Base-by-base conservation (phyloP, 1,140 invertebrate genomes). In the Sarcophaga peregrina region DNA sequence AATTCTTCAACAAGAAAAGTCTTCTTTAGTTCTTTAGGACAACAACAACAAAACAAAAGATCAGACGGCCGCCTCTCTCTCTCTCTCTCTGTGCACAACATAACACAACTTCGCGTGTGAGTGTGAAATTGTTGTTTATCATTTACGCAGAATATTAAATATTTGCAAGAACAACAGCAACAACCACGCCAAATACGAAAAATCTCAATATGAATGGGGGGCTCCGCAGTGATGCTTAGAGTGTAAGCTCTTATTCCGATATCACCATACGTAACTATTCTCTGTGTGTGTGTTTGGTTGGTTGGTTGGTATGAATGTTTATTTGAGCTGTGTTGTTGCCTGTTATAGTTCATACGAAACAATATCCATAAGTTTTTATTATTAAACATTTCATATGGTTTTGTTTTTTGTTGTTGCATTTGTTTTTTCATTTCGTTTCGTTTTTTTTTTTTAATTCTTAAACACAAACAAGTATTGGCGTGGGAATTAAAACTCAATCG, bases 61-160 rank as follows among this genome's bases (percentile, higher is more conserved):
- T 68, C 17, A 68, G 62, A 68, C 62, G 17, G 17, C 62, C 62
- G 62, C 62, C 62, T 20, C 17, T 17, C 74, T 8, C 45, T 47
- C 6, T 48, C n/a, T n/a, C n/a, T 45, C 47, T 76, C 75, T 78
- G 75, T 20, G 1, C 50, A 10, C 50, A 10, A 68, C 62, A 76
- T 46, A 78, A 15, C 50, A 78, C 75, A 78, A 78, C 75, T 78
- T 78, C 75, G 75, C 75, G 75, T 78, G 75, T 78, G 50, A 78
- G 75, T 78, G 75, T 78, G 75, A 50, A 78, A 78, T 78, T 78
- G 47, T 78, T 78, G 50, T 78, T 78, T 78, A 78, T 78, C 75
- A 78, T 78, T 78, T 78, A 78, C 75, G 75, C 75, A 78, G 75
- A 78, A 78, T 78, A 78, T 78, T 78, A 78, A 78, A 78, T 78